phyloP scores from a whole-genome alignment of 2,797 vertebrate species.

The Bovichtus variegatus region DNA sequence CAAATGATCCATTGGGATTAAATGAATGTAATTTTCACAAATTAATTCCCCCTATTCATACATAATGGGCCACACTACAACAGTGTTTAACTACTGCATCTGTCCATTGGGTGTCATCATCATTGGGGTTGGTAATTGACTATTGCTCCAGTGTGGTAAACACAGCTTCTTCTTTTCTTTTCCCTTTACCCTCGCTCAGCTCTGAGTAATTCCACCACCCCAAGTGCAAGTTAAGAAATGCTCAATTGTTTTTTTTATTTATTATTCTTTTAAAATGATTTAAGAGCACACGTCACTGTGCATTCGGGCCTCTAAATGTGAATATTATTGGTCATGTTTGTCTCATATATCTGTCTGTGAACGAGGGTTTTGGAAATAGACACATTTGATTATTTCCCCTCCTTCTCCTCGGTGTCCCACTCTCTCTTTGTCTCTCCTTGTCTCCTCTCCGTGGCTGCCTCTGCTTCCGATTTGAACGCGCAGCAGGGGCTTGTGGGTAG shows the following conservation, averaged over 20 bases:
- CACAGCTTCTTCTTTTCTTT: conserved; percentile 70
- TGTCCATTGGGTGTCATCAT: conserved; percentile 85
- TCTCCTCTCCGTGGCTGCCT: conserved; percentile 56
- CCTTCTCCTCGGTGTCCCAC: conserved; percentile 41
- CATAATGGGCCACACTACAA: conserved; percentile 88
- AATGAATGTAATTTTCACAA: conserved; percentile 87
- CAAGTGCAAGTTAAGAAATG: conserved; percentile 52
- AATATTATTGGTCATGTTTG: conserved; percentile 46
- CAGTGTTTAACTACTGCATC: conserved; percentile 84
- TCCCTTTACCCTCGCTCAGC: conserved; percentile 59
- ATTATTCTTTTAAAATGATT: conserved; percentile 10
- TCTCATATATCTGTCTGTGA: conserved; percentile 45
- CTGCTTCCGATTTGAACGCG: conserved; percentile 76
- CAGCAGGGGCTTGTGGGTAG: conserved; percentile 78
- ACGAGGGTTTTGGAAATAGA: conserved; percentile 50
- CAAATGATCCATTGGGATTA: conserved; percentile 83
- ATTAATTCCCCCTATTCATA: conserved; percentile 82
- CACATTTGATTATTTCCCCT: conserved; percentile 60
- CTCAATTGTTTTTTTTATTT: no score
- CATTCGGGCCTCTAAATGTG: conserved; percentile 39
- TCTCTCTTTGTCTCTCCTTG: conserved; percentile 47
- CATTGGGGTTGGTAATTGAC: conserved; percentile 70
- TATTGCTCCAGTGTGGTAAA: conserved; percentile 79
- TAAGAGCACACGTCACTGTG: conserved; percentile 27
- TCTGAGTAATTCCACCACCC: conserved; percentile 68